phyloP scores from a whole-genome alignment of 2,797 vertebrate genomes.

The Limosa lapponica region DNA sequence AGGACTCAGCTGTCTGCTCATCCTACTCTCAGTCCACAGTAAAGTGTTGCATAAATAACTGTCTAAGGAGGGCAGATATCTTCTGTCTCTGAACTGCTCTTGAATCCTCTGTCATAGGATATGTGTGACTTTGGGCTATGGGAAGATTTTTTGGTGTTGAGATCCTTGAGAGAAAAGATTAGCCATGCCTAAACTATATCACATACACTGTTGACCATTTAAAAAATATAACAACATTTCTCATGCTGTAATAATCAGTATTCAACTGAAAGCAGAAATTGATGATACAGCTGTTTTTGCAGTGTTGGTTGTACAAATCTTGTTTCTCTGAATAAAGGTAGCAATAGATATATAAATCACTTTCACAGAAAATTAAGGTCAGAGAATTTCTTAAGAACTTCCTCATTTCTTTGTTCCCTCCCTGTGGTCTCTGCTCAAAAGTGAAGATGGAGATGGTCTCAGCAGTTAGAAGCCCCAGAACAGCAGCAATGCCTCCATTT shows the following conservation, averaged over 20 bases:
- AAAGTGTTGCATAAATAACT: constrained; percentile 38
- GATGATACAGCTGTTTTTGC: background rate
- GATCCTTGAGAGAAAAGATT: background rate
- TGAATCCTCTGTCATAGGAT: background rate
- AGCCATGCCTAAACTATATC: background rate
- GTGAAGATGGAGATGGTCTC: background rate
- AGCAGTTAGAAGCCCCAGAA: background rate
- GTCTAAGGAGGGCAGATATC: background rate
- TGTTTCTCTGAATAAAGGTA: background rate
- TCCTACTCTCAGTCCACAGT: background rate
- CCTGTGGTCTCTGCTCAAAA: background rate
- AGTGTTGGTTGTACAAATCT: background rate
- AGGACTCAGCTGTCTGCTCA: constrained; percentile 57
- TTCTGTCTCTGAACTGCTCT: background rate
- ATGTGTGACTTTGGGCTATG: background rate
- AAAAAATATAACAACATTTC: background rate
- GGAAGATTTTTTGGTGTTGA: background rate
- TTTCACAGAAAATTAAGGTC: background rate
- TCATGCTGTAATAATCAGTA: background rate
- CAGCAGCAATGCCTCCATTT: background rate
- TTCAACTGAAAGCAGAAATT: background rate
- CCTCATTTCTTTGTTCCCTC: background rate
- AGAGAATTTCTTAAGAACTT: background rate
- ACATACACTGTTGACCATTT: background rate
- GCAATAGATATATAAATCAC: background rate